Conservation (phyloP, 1,140 invertebrate species). For the Sipha flava region DNA sequence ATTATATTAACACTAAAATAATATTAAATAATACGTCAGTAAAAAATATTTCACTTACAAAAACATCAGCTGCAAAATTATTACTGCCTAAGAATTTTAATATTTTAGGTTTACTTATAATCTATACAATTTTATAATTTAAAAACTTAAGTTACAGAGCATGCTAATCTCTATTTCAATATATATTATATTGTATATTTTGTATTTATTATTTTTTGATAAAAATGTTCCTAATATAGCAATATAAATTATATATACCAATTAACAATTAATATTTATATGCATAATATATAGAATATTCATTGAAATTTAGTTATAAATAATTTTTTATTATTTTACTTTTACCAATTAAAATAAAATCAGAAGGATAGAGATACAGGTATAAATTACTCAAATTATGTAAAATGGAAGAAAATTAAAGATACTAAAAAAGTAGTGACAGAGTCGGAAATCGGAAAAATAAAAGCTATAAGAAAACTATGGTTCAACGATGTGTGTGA, state of each 20-base stretch:
- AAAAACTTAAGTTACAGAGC: too few species aligned
- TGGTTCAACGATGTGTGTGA: too few species aligned
- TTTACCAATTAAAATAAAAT: too few species aligned
- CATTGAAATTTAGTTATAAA: not conserved
- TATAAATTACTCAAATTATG: too few species aligned
- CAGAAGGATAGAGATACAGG: too few species aligned
- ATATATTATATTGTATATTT: not conserved
- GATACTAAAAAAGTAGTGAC: too few species aligned
- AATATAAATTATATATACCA: not conserved
- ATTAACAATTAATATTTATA: too few species aligned
- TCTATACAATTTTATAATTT: not conserved
- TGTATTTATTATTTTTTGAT: not conserved
- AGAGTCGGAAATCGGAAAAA: too few species aligned
- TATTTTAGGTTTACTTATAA: not conserved
- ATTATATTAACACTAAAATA: not conserved
- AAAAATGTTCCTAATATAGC: not conserved
- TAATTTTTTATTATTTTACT: too few species aligned
- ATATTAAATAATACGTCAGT: not conserved
- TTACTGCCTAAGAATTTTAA: not conserved
- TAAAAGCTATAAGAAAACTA: too few species aligned
- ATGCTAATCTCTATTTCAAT: too few species aligned
- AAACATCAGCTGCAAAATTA: conserved; percentile 15
- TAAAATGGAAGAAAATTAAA: too few species aligned
- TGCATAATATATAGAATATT: not conserved
- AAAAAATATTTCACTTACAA: not conserved